A percentile compares a stretch with the other conserved stretches of the same genome.
Evolutionary conservation across 1,140 invertebrate genomes (phyloP).

Genomic region (Apocrypta bakeri): DNA sequence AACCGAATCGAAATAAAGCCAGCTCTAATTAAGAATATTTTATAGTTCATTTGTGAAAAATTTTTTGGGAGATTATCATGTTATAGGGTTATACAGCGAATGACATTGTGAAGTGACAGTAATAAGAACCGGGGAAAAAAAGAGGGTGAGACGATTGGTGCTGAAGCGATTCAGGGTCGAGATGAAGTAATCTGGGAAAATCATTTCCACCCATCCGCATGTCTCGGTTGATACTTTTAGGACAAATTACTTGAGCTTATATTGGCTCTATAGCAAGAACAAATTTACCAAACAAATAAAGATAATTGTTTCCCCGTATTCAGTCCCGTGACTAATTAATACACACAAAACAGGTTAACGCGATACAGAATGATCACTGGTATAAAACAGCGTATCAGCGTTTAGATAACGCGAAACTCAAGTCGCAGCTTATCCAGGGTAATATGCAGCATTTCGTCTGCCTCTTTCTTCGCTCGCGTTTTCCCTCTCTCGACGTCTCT

Average conservation of each 20-base stretch:
- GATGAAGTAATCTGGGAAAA: slow-evolving; percentile 64
- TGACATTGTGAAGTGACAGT: slow-evolving; percentile 5
- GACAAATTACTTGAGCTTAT: slow-evolving; percentile 50
- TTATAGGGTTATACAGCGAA: slow-evolving; percentile 62
- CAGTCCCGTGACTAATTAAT: slow-evolving; percentile 43
- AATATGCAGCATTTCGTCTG: slow-evolving; percentile 1
- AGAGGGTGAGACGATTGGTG: slow-evolving; percentile 66
- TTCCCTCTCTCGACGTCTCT: slow-evolving; percentile 37
- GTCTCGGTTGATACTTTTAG: slow-evolving; percentile 8
- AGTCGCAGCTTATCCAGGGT: neutral
- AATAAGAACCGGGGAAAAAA: slow-evolving; percentile 1
- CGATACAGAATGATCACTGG: too few species aligned
- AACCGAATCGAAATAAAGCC: too few species aligned
- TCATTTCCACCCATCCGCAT: slow-evolving; percentile 56
- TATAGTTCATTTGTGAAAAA: slow-evolving; percentile 61
- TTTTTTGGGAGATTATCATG: slow-evolving; percentile 40
- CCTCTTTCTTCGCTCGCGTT: slow-evolving; percentile 1
- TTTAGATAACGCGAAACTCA: too few species aligned
- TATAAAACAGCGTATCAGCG: slow-evolving; percentile 40
- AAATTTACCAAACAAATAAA: slow-evolving; percentile 26
- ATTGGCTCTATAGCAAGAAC: neutral
- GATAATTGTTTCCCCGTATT: too few species aligned
- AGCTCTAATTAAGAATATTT: too few species aligned
- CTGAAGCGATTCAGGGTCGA: slow-evolving; percentile 45
- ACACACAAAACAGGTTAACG: neutral